These are phyloP conservation scores for Xenopus borealis DNA, from an alignment of 2,113 vertebrate species.

Conservation along the genomic window DNA sequence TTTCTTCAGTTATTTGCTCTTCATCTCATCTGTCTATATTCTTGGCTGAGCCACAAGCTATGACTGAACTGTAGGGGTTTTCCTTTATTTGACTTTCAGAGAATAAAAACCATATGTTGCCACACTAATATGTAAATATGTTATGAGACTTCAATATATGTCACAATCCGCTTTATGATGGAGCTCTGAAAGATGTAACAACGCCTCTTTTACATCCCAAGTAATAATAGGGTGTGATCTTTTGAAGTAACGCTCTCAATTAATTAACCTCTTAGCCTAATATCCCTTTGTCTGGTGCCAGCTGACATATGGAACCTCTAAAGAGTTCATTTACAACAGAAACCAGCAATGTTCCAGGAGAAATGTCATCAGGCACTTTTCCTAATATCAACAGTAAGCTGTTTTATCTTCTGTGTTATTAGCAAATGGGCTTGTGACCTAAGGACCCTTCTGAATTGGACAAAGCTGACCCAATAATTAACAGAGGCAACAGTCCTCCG, in stretches of 20 bases:
- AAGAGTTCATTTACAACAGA: constrained; percentile 62
- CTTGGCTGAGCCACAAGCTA: constrained; percentile 34
- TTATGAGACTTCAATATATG: constrained; percentile 35
- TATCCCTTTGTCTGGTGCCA: constrained; percentile 72
- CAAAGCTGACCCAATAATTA: constrained; percentile 37
- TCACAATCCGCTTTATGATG: constrained; percentile 29
- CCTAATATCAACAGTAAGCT: constrained; percentile 20
- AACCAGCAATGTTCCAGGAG: constrained; percentile 28
- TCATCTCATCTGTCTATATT: constrained; percentile 24
- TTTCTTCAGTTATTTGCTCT: constrained; percentile 32
- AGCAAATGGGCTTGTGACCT: constrained; percentile 27
- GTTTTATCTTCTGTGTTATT: constrained; percentile 33
- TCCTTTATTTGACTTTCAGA: constrained; percentile 24
- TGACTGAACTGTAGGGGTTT: constrained; percentile 10
- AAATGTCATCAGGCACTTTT: constrained; percentile 20
- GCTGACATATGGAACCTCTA: constrained; percentile 82
- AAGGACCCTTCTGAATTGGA: constrained; percentile 21
- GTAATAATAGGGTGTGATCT: constrained; percentile 65
- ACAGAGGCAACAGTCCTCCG: constrained; percentile 20
- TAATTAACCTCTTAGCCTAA: constrained; percentile 60
- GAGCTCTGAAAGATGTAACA: constrained; percentile 36
- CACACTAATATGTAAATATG: constrained; percentile 35
- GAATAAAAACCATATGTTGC: constrained; percentile 40
- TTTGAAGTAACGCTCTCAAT: constrained; percentile 63
- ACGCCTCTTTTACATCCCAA: constrained; percentile 30